Evolutionary conservation across 1,140 invertebrate genomes (phyloP).

Genomic region (Ectropis grisescens): DNA sequence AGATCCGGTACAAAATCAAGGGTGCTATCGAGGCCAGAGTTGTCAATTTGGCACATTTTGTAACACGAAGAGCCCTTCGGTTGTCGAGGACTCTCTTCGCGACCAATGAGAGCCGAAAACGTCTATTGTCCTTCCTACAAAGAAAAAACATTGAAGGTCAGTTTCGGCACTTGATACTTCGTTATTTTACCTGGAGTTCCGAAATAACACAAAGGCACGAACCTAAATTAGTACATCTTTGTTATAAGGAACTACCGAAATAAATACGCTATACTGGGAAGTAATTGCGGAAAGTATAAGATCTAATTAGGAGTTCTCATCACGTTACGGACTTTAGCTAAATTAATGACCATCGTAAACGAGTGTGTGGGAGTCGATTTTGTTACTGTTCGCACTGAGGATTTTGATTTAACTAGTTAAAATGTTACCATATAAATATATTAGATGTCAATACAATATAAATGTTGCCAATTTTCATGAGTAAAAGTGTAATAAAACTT

Average conservation of each 20-base stretch:
- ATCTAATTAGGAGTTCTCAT: constrained; percentile 12
- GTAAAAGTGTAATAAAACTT: no score
- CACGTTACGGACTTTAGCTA: constrained; percentile 9
- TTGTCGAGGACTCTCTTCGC: constrained; percentile 21
- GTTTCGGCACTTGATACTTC: constrained; percentile 14
- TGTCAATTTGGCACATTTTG: constrained; percentile 48
- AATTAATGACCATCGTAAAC: constrained; percentile 14
- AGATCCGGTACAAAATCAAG: constrained; percentile 14
- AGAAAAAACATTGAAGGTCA: constrained; percentile 21
- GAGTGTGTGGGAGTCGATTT: constrained; percentile 1
- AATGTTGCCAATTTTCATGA: no score
- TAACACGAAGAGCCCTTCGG: constrained; percentile 27
- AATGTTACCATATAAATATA: no score
- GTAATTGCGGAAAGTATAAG: constrained; percentile 3
- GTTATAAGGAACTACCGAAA: background rate
- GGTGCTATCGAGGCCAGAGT: constrained; percentile 29
- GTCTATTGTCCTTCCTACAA: constrained; percentile 28
- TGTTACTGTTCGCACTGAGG: no score
- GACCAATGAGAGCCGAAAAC: constrained; percentile 26
- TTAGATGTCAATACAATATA: no score
- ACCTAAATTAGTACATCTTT: background rate
- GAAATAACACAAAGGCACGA: no score
- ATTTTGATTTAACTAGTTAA: no score
- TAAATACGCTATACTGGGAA: constrained; percentile 4
- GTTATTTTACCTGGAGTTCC: constrained; percentile 7